These are phyloP conservation scores for Amphiprion percula DNA, from an alignment of 2,113 vertebrate species.

Conservation along the genomic window DNA sequence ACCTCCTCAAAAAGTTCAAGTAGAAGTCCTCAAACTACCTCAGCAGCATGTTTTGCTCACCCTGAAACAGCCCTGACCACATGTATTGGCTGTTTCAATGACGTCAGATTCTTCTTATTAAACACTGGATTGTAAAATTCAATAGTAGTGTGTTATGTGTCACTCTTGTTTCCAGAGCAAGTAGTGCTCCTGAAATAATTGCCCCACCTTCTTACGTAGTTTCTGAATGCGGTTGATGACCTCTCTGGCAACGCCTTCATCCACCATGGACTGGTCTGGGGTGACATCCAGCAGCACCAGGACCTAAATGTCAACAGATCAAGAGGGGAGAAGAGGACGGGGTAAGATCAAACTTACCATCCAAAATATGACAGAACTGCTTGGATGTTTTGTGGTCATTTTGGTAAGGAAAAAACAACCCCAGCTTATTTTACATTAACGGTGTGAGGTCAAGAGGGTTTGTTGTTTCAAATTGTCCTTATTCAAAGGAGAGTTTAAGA, in stretches of 20 bases:
- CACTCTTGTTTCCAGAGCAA: conserved; percentile 35
- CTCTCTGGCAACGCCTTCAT: conserved; percentile 96
- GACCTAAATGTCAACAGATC: conserved; percentile 79
- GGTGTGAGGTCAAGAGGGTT: background rate
- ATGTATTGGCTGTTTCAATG: conserved; percentile 21
- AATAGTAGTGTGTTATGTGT: conserved; percentile 54
- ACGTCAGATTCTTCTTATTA: conserved; percentile 49
- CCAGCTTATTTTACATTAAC: background rate
- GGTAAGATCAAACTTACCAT: background rate
- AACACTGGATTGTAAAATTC: conserved; percentile 66
- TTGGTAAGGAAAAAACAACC: too few species aligned
- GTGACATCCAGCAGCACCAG: conserved; percentile 93
- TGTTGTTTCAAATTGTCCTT: background rate
- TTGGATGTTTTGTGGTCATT: background rate
- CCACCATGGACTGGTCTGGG: conserved; percentile 96
- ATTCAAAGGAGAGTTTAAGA: too few species aligned
- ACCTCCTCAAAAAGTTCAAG: background rate
- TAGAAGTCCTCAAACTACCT: background rate
- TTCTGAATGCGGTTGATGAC: conserved; percentile 99
- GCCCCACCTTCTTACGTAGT: conserved; percentile 95
- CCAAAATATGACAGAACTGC: background rate
- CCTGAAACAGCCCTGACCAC: conserved; percentile 33
- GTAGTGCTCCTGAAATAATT: conserved; percentile 44
- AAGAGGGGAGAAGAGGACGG: background rate
- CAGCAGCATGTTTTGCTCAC: conserved; percentile 30